Percentiles rank a stretch among this genome's conserved stretches.
These are phyloP conservation scores for Rhodophaea formosa DNA, from an alignment of 2,888 invertebrate species.

Conservation along the genomic window DNA sequence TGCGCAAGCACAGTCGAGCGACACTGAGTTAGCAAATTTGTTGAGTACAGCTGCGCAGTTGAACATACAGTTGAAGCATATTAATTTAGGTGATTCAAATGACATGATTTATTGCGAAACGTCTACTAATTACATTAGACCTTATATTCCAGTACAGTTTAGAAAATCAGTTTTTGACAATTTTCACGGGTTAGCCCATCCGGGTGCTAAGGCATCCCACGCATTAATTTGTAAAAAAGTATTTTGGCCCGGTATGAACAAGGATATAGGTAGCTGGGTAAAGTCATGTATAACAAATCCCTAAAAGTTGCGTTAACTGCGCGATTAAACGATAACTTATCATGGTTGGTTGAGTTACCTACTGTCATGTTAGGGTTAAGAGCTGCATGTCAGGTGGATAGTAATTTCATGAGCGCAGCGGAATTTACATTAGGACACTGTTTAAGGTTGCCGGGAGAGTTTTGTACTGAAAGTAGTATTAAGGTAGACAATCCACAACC, in stretches of 20 bases:
- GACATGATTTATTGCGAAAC: conserved; percentile 22
- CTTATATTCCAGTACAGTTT: conserved; percentile 22
- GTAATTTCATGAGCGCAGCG: not conserved
- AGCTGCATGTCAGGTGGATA: not conserved
- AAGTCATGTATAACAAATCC: conserved; percentile 19
- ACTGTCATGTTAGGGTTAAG: conserved; percentile 14
- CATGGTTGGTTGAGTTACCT: conserved; percentile 13
- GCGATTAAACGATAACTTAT: not conserved
- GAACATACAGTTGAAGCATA: conserved; percentile 1
- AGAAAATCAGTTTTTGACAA: conserved; percentile 1
- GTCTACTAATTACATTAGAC: conserved; percentile 16
- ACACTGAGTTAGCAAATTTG: not conserved
- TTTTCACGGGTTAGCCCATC: not conserved
- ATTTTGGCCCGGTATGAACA: conserved; percentile 25
- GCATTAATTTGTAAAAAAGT: conserved; percentile 6
- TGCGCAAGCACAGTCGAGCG: conserved; percentile 20
- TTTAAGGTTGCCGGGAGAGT: not conserved
- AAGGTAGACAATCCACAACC: not conserved
- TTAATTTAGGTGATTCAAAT: not conserved
- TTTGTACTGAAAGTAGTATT: not conserved
- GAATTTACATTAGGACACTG: conserved; percentile 7
- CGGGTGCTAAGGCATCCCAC: not conserved
- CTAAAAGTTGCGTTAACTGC: not conserved
- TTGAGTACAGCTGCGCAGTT: not conserved
- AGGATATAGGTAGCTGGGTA: conserved; percentile 20